Evolutionary conservation across 2,797 vertebrate species (phyloP), one percentile per base, ranked within the genome.

Genomic region (Spondyliosoma cantharus): DNA sequence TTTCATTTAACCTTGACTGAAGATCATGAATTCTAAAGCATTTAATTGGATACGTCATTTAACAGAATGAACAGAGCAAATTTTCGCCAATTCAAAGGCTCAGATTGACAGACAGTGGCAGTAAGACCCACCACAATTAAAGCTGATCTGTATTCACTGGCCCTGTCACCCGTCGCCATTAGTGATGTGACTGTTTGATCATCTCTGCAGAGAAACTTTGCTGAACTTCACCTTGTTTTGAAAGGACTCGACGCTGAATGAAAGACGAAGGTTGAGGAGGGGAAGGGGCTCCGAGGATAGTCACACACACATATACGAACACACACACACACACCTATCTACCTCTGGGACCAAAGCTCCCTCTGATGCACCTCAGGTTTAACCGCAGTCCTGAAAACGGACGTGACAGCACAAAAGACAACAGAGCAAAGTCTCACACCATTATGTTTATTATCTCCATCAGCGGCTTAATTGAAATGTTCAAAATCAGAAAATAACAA

Each of bases 1-100:
- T 99, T 99, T 98, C 97, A 98, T 99, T 99, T 99, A 99, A 99
- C 98, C 98, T 99, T 99, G 97, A 98, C 97, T 99, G 98, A 97
- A 98, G 97, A 99, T 98, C 97, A 97, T 98, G 98, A 99, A 99
- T 99, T 99, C 97, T 98, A 98, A 98, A 97, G 97, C 97, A 94
- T 99, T 99, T 99, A 99, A 99, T 99, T 99, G 98, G 97, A 97
- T 98, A 98, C 97, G 98, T 98, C 97, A 98, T 99, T 99, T 98
- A 99, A 97, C 96, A 96, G 97, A 97, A 96, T 97, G 98, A 99
- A 98, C 97, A 97, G 97, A 98, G 97, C 96, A 98, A 98, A 98
- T 98, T 98, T 97, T 96, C 95, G 93, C 96, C 96, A 97, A 99
- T 99, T 99, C 97, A 99, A 97, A 97, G 97, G 94, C 96, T 96